Evolutionary conservation across 2,888 invertebrate genomes (phyloP), one percentile per base, ranked within the genome.

Genomic region (Machimus rusticus): DNA sequence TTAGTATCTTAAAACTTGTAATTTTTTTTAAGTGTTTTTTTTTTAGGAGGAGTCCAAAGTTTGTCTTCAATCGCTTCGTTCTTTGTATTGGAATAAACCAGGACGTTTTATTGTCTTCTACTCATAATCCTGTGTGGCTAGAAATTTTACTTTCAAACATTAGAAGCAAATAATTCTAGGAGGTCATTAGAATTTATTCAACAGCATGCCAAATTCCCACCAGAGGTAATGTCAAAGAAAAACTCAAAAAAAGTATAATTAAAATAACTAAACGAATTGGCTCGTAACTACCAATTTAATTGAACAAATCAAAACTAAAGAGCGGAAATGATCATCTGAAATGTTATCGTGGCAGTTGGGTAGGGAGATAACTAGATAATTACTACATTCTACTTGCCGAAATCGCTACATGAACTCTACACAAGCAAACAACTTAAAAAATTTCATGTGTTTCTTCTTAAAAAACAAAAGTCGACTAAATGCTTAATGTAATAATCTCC

Each of bases 301-400:
- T 3, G 34, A 46, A 28, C 23, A 57, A 82, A 57, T 9, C 34
- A 57, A 82, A 51, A 82, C n/a, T 66, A 82, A 34, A 57, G 51
- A 76, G 37, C 74, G 34, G 28, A 76, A 77, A 28, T 51, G 19
- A 74, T 82, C 46, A 82, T 74, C 37, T 87, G 39, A 78, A 78
- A 86, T 86, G 55, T 78, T 66, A 46, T 66, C 66, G 66, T 85
- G 55, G 39, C 74, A 74, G 79, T 55, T 76, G 86, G 88, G 87
- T 86, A 78, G 87, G 81, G 74, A 66, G 37, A 86, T 43, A 85
- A 85, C 74, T 85, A 85, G 37, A 46, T 74, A 46, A 85, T 37
- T 46, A 90, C 90, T 91, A 91, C 91, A 89, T 90, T 90, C 91
- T 89, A 90, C 90, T 91, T 90, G 90, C 90, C 89, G 90, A 66